phyloP scores from a whole-genome alignment of 2,888 invertebrate species.

The Trissolcus japonicus region DNA sequence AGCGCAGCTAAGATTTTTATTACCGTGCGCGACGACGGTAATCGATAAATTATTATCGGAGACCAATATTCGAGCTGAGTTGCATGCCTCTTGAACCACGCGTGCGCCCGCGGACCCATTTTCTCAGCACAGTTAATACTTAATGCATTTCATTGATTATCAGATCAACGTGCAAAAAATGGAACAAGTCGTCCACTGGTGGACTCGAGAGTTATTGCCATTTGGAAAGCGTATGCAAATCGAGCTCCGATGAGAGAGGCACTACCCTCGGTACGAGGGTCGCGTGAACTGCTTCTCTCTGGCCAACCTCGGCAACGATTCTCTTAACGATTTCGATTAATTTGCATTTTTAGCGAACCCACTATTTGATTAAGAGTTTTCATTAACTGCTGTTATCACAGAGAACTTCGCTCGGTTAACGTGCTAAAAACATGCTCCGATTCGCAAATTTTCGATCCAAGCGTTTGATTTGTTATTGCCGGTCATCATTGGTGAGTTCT shows the following conservation, averaged over 20 bases:
- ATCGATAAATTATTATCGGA: conserved; percentile 47
- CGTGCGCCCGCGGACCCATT: conserved; percentile 20
- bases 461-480: conserved; percentile 27
- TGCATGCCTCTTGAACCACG: conserved; percentile 14
- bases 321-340: conserved; percentile 61
- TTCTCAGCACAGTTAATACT: conserved; percentile 29
- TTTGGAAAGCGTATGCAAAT: conserved; percentile 68
- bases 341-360: conserved; percentile 74
- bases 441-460: conserved; percentile 32
- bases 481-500: conserved; percentile 31
- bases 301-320: conserved; percentile 48
- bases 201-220: conserved; percentile 63
- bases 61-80: background rate
- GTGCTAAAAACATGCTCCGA: conserved; percentile 50
- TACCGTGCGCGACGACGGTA: conserved; percentile 24
- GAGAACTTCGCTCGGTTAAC: conserved; percentile 53
- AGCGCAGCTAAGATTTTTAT: conserved; percentile 54
- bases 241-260: conserved; percentile 60
- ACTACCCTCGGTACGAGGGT: conserved; percentile 45
- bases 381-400: conserved; percentile 57
- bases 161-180: conserved; percentile 49
- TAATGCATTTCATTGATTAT: conserved; percentile 51
- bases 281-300: conserved; percentile 48
- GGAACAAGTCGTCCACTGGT: conserved; percentile 54
- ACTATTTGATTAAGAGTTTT: conserved; percentile 72